These are phyloP conservation scores for Ennomos erosarius DNA, from an alignment of 2,888 invertebrate genomes.

Conservation along the genomic window DNA sequence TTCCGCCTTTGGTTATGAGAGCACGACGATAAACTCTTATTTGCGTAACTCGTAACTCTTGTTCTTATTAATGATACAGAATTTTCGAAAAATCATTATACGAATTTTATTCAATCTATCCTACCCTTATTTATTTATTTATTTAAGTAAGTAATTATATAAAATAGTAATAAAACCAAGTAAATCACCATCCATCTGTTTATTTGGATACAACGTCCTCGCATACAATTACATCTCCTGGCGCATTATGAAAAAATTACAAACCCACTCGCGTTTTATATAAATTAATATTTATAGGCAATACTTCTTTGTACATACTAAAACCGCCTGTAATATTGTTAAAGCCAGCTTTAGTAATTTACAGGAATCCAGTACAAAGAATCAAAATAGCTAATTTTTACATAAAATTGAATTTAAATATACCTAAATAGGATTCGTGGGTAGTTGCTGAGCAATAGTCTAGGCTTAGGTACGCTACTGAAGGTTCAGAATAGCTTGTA, in stretches of 20 bases:
- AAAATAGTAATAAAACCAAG: slow-evolving; percentile 32
- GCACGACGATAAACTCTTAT: no score
- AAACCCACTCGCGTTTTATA: slow-evolving; percentile 57
- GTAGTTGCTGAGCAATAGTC: slow-evolving; percentile 11
- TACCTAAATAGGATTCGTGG: slow-evolving; percentile 2
- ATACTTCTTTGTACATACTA: slow-evolving; percentile 42
- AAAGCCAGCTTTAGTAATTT: slow-evolving; percentile 35
- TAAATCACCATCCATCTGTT: slow-evolving; percentile 57
- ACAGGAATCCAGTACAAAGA: slow-evolving; percentile 29
- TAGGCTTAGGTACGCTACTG: slow-evolving; percentile 5
- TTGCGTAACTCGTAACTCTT: no score
- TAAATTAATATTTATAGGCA: slow-evolving; percentile 45
- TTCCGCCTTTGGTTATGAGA: no score
- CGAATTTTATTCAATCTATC: no score
- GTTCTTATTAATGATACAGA: no score
- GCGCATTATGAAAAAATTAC: slow-evolving; percentile 69
- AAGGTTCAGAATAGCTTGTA: not conserved
- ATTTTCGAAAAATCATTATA: no score
- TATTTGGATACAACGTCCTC: slow-evolving; percentile 69
- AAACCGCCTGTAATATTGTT: slow-evolving; percentile 27
- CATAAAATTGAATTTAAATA: slow-evolving; percentile 9
- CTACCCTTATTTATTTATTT: no score
- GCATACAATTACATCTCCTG: slow-evolving; percentile 59
- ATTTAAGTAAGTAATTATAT: slow-evolving; percentile 1
- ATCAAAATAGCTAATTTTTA: slow-evolving; percentile 17